phyloP scores from a whole-genome alignment of 1,140 invertebrate genomes.

The Micrasema longulum region DNA sequence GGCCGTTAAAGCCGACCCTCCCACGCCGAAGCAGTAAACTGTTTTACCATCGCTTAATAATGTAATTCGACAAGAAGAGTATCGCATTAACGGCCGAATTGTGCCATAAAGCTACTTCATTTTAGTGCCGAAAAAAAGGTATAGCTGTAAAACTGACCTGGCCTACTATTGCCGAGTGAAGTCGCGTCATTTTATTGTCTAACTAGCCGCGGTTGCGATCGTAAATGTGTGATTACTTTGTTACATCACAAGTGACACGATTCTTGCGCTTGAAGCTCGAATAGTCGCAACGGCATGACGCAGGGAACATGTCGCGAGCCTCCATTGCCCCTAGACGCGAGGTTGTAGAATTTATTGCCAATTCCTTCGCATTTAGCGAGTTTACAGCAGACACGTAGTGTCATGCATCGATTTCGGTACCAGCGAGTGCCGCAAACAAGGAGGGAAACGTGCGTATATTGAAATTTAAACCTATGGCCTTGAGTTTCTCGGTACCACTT shows the following conservation, averaged over 20 bases:
- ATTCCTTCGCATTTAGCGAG: neutral
- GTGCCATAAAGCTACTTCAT: conserved; percentile 54
- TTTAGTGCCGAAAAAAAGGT: conserved; percentile 55
- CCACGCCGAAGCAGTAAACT: conserved; percentile 49
- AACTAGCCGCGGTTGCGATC: conserved; percentile 48
- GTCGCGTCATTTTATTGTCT: conserved; percentile 53
- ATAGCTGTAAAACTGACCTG: conserved; percentile 55
- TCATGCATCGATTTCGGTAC: conserved; percentile 4
- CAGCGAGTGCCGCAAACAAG: too few relatives aligned
- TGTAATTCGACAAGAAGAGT: conserved; percentile 55
- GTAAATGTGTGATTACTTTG: conserved; percentile 48
- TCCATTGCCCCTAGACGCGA: too few relatives aligned
- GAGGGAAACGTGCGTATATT: too few relatives aligned
- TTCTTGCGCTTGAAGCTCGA: neutral
- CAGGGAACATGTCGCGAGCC: neutral
- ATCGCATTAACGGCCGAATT: conserved; percentile 54
- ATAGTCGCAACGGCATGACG: neutral
- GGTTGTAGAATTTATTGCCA: too few relatives aligned
- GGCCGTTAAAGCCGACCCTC: conserved; percentile 45
- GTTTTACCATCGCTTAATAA: conserved; percentile 54
- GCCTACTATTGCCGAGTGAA: conserved; percentile 38
- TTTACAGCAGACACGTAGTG: neutral
- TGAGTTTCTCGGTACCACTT: too few relatives aligned
- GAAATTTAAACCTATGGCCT: too few relatives aligned
- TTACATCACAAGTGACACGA: conserved; percentile 31